These are phyloP conservation scores for Numenius phaeopus DNA, from an alignment of 2,797 vertebrate genomes.

Conservation along the genomic window DNA sequence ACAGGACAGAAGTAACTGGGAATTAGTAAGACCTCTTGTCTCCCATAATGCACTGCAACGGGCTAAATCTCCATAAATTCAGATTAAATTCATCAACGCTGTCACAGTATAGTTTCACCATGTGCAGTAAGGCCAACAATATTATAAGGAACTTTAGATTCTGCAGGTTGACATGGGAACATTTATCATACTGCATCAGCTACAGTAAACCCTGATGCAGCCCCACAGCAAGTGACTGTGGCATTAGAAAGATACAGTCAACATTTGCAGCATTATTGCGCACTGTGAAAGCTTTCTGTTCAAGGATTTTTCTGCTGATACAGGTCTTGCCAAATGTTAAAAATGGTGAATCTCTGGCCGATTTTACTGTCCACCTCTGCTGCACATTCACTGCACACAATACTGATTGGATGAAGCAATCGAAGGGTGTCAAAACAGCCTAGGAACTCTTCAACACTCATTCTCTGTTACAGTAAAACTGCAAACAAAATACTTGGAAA, in stretches of 20 bases:
- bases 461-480: not conserved
- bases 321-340: not conserved
- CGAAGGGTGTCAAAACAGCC: not conserved
- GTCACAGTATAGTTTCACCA: not conserved
- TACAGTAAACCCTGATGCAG: not conserved
- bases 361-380: not conserved
- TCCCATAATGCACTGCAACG: rapidly evolving
- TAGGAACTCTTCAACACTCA: not conserved
- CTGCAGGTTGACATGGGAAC: not conserved
- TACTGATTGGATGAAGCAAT: not conserved
- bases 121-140: not conserved
- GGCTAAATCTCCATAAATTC: not conserved
- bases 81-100: not conserved
- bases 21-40: not conserved
- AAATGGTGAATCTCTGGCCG: not conserved
- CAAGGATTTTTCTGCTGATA: not conserved
- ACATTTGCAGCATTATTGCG: not conserved
- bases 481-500: not conserved
- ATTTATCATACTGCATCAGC: not conserved
- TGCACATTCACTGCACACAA: not conserved
- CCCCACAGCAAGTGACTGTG: not conserved
- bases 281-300: not conserved
- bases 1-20: not conserved
- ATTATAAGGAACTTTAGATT: not conserved
- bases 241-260: not conserved